phyloP scores from a whole-genome alignment of 2,113 vertebrate genomes.

The Gorilla gorilla region DNA sequence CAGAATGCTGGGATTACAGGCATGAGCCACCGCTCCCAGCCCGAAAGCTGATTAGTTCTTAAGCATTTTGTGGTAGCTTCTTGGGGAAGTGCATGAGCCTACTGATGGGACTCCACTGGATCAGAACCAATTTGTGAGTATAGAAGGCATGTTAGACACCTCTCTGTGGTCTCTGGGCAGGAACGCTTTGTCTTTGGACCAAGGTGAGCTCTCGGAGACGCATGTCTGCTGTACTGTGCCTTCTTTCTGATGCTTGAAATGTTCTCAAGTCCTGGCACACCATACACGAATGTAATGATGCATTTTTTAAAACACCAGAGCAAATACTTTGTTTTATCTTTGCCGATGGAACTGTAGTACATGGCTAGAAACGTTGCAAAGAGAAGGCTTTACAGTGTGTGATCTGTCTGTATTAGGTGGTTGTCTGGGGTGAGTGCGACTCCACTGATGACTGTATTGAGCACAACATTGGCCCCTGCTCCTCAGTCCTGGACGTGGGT shows the following conservation, averaged over 20 bases:
- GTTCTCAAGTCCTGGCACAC: not conserved
- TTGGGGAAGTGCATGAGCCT: not conserved
- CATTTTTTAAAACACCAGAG: not conserved
- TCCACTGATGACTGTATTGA: conserved; percentile 67
- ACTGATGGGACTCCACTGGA: not conserved
- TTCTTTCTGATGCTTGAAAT: not conserved
- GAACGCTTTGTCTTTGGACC: not conserved
- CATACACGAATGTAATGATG: not conserved
- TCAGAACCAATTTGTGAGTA: not conserved
- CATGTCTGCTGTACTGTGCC: not conserved
- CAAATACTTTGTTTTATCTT: not conserved
- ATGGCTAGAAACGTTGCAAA: not conserved
- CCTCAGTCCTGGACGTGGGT: conserved; percentile 91
- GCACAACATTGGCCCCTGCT: conserved; percentile 86
- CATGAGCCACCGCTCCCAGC: no score
- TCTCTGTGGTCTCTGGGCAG: not conserved
- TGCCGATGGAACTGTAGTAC: not conserved
- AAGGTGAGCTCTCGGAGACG: not conserved
- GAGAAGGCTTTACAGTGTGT: conserved; percentile 1
- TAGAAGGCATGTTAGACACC: not conserved
- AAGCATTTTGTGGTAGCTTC: not conserved
- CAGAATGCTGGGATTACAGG: no score
- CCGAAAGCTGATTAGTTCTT: not conserved
- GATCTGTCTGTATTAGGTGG: conserved; percentile 84
- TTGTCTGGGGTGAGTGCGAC: conserved; percentile 91